A percentile compares a stretch with the other conserved stretches of the same genome.
Evolutionary conservation across 1,140 invertebrate genomes (phyloP).

Genomic region (Macrocentrus cingulum): DNA sequence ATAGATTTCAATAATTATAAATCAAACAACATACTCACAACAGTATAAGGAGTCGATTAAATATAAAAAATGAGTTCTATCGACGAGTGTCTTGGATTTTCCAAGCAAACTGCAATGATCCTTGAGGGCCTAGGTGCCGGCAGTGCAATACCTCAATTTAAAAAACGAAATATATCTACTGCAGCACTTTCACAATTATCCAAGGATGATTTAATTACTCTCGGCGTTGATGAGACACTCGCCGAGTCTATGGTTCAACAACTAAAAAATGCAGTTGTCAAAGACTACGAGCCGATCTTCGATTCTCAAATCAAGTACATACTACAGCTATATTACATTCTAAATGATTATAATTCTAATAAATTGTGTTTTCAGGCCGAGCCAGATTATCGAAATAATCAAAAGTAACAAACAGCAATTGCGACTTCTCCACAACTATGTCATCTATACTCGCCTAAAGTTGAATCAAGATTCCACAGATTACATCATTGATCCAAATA

Average conservation of each 20-base stretch:
- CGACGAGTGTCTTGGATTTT: constrained; percentile 40
- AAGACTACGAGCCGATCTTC: background rate
- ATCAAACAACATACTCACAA: background rate
- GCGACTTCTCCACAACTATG: constrained; percentile 28
- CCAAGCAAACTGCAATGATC: constrained; percentile 33
- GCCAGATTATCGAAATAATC: constrained; percentile 31
- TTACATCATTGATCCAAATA: constrained; percentile 31
- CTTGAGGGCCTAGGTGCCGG: constrained; percentile 25
- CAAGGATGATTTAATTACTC: constrained; percentile 35
- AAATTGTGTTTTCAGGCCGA: constrained; percentile 32
- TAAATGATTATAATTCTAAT: constrained; percentile 14
- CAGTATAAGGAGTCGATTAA: too few relatives aligned
- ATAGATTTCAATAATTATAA: too few relatives aligned
- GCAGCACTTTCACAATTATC: constrained; percentile 33
- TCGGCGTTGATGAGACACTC: constrained; percentile 31
- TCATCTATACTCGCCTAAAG: constrained; percentile 28
- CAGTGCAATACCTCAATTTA: constrained; percentile 25
- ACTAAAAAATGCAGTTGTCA: constrained; percentile 23
- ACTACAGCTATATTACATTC: constrained; percentile 17
- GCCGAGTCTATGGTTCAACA: constrained; percentile 22
- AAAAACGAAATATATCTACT: constrained; percentile 36
- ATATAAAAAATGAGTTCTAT: constrained; percentile 1
- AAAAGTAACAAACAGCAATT: constrained; percentile 32
- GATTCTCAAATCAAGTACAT: constrained; percentile 29
- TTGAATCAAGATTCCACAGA: constrained; percentile 27